Base-by-base conservation (phyloP, 2,888 invertebrate species). In the Rhyacophila evoluta region DNA sequence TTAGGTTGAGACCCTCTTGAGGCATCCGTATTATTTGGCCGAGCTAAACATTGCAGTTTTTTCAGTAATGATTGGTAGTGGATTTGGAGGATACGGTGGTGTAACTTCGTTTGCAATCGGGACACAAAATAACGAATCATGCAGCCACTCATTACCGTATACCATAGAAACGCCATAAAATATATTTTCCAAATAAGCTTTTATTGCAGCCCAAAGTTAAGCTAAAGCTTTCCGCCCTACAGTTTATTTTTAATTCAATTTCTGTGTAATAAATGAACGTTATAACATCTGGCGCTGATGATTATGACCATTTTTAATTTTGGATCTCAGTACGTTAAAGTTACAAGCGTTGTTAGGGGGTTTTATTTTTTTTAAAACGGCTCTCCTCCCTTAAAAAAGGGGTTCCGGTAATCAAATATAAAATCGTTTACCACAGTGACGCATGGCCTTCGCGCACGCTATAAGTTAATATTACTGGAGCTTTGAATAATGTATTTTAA, bases 391-490 rank as follows among this genome's bases (percentile, higher is more conserved):
- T 55, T 55, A 55, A 55, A 41, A 55, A 55, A 55, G 55, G 55
- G 55, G 55, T 55, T 55, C 55, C 55, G 55, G 55, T 55, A 55
- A 55, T 74, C 38, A 69, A 75, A 36, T 75, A 70, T 75, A 68
- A 75, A 75, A 75, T 70, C 70, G 70, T 75, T 75, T 75, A 75
- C 70, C 33, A 28, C 10, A 27, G 27, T 75, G 70, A 75, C 29
- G 36, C 75, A 75, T 28, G 70, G 69, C 6, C 15, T 25, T 12
- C 8, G 39, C 12, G 70, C 75, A 75, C 28, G 75, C 75, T 36
- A 74, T 55, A 25, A 10, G 25, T 19, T 25, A 55, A 55, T 19
- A 25, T 10, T 25, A 19, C 55, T 10, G 8, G 55, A 19, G 19
- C 55, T 55, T 55, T 55, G 29, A 33, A 33, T 33, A 33, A 4